phyloP scores from a whole-genome alignment of 1,140 invertebrate species.

The Tetragonula clypearis region DNA sequence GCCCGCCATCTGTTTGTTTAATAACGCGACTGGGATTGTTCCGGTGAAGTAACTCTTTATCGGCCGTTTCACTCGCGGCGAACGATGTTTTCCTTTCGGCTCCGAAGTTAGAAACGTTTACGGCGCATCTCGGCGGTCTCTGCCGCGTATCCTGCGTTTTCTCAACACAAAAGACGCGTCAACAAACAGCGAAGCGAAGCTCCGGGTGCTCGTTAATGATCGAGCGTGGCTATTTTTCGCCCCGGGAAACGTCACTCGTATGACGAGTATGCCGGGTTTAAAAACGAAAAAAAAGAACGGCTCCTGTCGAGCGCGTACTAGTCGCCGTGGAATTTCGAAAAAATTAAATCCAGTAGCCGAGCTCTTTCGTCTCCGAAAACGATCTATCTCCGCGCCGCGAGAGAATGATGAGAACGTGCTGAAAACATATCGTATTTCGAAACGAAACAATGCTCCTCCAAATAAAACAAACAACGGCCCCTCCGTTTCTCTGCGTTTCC shows the following conservation, averaged over 20 bases:
- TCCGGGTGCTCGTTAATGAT: slow-evolving; percentile 20
- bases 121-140: background rate
- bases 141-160: background rate
- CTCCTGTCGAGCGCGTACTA: background rate
- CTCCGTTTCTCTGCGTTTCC: background rate
- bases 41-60: slow-evolving; percentile 12
- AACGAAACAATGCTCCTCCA: slow-evolving; percentile 8
- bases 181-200: slow-evolving; percentile 1
- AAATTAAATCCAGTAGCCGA: no score
- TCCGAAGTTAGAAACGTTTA: background rate
- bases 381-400: no score
- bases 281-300: background rate
- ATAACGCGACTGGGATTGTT: background rate
- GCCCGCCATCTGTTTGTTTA: background rate
- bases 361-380: no score
- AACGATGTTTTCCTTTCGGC: background rate
- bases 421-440: slow-evolving; percentile 7
- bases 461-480: slow-evolving; percentile 12
- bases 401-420: no score
- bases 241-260: background rate
- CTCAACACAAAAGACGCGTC: slow-evolving; percentile 13
- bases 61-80: background rate
- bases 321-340: no score
- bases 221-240: background rate
- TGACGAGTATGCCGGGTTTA: background rate